Base-by-base conservation (phyloP, 2,797 vertebrate species). In the Paedocypris micromegethes region DNA sequence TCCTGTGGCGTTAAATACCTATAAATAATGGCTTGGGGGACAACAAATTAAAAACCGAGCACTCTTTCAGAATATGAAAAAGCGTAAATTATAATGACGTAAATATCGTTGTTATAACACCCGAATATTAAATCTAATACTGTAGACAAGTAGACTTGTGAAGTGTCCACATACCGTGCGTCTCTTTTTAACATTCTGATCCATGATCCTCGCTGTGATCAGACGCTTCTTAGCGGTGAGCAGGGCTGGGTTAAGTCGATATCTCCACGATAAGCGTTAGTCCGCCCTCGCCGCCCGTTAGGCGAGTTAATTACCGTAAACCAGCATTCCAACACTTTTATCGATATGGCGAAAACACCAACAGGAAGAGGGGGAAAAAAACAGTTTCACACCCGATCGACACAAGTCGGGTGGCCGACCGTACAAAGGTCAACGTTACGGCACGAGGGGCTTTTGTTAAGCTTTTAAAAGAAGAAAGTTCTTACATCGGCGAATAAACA, bases 91-190 rank as follows among this genome's bases (percentile, higher is more conserved):
- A 23, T 23, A 1, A 23, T 1, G 23, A 23, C 23, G 23, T 23
- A 23, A 23, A 23, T 23, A 23, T 23, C 23, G 23, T 23, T 23
- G 23, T 23, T 23, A 23, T 23, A 23, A 23, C 23, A 23, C 23
- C 23, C 23, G 23, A 23, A 23, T 23, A 23, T 23, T 23, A 23
- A 23, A 23, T 23, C 1, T 23, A 40, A 23, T 43, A 51, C 47
- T 41, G 23, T 9, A 7, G 6, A 46, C 3, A 5, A n/a, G 3
- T 4, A 5, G 38, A 1, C 48, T 3, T 38, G 58, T 52, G 5
- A 41, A 52, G 52, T 58, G 54, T 48, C 23, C 54, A 77, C 73
- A 38, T 78, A 80, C 77, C 78, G 59, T 74, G 41, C 55, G 60
- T 51, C 63, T 72, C 69, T 66, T 65, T 66, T 59, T 66, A 64